phyloP scores from a whole-genome alignment of 2,888 invertebrate genomes.

The Pegoplata infirma region DNA sequence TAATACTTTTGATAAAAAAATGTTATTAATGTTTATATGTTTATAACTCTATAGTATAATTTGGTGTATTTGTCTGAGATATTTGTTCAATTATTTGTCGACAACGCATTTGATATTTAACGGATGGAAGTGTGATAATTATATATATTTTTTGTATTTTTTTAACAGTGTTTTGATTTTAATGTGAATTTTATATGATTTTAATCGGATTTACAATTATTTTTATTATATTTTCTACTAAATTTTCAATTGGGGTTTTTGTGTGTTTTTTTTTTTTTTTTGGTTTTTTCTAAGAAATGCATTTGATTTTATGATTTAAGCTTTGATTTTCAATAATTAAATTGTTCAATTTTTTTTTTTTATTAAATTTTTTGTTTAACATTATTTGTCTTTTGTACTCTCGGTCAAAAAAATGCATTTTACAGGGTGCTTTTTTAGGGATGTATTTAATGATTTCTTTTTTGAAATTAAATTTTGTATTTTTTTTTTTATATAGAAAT shows the following conservation, averaged over 20 bases:
- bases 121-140: slow-evolving; percentile 60
- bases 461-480: slow-evolving; percentile 44
- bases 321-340: slow-evolving; percentile 45
- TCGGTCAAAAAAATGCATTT: slow-evolving; percentile 76
- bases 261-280: no score
- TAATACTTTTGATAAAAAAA: background rate
- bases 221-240: slow-evolving; percentile 4
- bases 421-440: slow-evolving; percentile 74
- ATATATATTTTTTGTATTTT: slow-evolving; percentile 13
- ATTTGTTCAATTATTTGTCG: slow-evolving; percentile 40
- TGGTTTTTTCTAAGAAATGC: slow-evolving; percentile 36
- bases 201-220: slow-evolving; percentile 25
- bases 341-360: slow-evolving; percentile 24
- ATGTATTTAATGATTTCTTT: slow-evolving; percentile 49
- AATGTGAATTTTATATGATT: background rate
- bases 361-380: no score
- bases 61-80: slow-evolving; percentile 2
- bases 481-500: slow-evolving; percentile 47
- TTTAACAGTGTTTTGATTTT: slow-evolving; percentile 10
- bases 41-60: no score
- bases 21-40: background rate
- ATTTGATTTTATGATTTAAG: slow-evolving; percentile 37
- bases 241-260: slow-evolving; percentile 2
- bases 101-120: slow-evolving; percentile 49
- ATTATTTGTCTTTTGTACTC: slow-evolving; percentile 73